Base-by-base conservation (phyloP, 2,888 invertebrate species). In the Troides oblongomaculatus region DNA sequence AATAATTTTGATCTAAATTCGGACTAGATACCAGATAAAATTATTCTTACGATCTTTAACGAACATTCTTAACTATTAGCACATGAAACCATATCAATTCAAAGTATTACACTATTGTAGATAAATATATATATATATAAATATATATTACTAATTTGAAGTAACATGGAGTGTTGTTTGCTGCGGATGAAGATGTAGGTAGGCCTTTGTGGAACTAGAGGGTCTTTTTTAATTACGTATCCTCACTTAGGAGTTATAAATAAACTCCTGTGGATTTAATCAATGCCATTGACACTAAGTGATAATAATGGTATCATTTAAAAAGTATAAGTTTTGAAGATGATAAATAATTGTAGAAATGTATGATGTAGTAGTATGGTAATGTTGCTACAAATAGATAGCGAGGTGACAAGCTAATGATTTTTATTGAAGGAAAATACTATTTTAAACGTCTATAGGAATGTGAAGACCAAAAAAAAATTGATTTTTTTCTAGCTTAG, bases 171-270 rank as follows among this genome's bases (percentile, higher is more conserved):
- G 23, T 25, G 12, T 25, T 23, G 23, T 23, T 58, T 58, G 57
- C 7, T 58, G 57, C 12, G 14, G 12, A 58, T 21, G 10, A 23
- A 23, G 57, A 58, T 21, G 21, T 21, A 7, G 12, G 21, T 21
- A 7, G 4, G 23, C 23, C 2, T 65, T 43, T 68, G 36, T 30
- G 46, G 46, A 62, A 30, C 46, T 30, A 68, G 46, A 46, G 59
- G 23, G 50, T n/a, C 57, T n/a, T 63, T 68, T 68, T 68, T 64
- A 68, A 68, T 68, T 68, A 68, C 68, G 63, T 59, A 63, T 68
- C 68, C 57, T 58, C 23, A 4, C 25, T 25, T 56, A 7, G 56
- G n/a, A 56, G 7, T 21, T 21, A 58, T 23, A 58, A 58, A 58
- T 4, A 58, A 21, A 12, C 23, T 58, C 67, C 30, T 62, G 57